Conservation (phyloP, 1,140 invertebrate species). For the Zaprionus kolodkinae region DNA sequence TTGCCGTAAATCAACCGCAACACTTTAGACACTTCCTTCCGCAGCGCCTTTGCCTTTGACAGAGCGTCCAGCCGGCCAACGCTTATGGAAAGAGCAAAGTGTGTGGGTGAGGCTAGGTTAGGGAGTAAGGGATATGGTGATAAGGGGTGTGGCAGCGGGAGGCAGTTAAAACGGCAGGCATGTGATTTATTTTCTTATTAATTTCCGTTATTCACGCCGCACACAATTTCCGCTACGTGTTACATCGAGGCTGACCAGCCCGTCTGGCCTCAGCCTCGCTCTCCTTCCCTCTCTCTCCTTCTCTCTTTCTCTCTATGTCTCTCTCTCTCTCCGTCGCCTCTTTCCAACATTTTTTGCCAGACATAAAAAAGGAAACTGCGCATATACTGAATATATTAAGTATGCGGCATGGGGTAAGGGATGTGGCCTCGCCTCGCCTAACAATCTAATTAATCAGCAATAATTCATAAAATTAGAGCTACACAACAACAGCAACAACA, state of each 20-base stretch:
- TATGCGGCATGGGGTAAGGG: slow-evolving; percentile 1
- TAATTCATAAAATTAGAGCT: slow-evolving; percentile 67
- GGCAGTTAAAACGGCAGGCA: slow-evolving; percentile 43
- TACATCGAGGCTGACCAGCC: slow-evolving; percentile 41
- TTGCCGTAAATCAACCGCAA: slow-evolving; percentile 59
- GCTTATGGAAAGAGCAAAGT: slow-evolving; percentile 12
- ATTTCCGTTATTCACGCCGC: slow-evolving; percentile 67
- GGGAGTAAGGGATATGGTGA: neutral
- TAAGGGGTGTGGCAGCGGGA: neutral
- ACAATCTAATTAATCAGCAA: slow-evolving; percentile 69
- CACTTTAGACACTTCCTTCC: slow-evolving; percentile 59
- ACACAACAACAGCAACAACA: slow-evolving; percentile 33
- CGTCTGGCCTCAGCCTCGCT: neutral
- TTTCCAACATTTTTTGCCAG: neutral
- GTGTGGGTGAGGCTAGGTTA: neutral
- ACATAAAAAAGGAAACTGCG: slow-evolving; percentile 27
- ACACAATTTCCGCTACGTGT: slow-evolving; percentile 60
- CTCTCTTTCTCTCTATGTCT: no score
- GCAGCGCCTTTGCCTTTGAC: slow-evolving; percentile 49
- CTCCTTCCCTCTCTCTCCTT: neutral
- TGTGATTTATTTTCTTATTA: slow-evolving; percentile 73
- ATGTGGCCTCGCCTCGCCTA: slow-evolving; percentile 36
- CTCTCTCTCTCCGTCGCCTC: neutral
- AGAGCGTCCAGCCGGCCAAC: slow-evolving; percentile 33
- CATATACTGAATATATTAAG: slow-evolving; percentile 54